These are phyloP conservation scores for Galeopterus variegatus DNA, from an alignment of 2,113 vertebrate genomes.

Conservation along the genomic window DNA sequence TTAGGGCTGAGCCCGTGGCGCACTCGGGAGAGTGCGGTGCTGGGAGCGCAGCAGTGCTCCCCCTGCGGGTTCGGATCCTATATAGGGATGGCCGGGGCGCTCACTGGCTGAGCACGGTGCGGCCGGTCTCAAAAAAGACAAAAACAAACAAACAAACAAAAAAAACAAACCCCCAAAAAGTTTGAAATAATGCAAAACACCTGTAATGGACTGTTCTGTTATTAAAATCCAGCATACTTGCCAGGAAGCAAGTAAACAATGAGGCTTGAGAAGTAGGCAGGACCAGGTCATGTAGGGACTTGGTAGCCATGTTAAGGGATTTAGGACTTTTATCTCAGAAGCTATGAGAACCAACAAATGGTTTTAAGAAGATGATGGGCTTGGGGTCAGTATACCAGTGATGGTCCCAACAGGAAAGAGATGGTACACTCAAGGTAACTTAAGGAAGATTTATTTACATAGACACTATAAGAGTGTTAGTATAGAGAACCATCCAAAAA, in stretches of 20 bases:
- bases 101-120: too few species aligned
- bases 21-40: too few species aligned
- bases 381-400: not conserved
- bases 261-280: not conserved
- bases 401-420: not conserved
- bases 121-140: too few species aligned
- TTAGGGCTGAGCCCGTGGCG: not conserved
- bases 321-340: not conserved
- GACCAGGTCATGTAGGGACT: not conserved
- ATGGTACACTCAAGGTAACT: not conserved
- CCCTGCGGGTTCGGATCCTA: too few species aligned
- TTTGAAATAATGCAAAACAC: not conserved
- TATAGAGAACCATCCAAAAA: not conserved
- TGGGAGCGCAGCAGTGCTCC: too few species aligned
- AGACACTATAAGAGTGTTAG: not conserved
- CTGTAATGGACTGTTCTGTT: not conserved
- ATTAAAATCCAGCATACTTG: slow-evolving; percentile 37
- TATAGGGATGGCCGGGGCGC: too few species aligned
- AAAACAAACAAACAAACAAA: too few species aligned
- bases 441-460: not conserved
- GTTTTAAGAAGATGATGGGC: not conserved
- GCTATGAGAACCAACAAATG: not conserved
- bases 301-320: not conserved
- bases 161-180: too few species aligned
- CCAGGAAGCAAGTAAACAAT: not conserved